phyloP scores from a whole-genome alignment of 2,113 vertebrate species.

The Jacana jacana region DNA sequence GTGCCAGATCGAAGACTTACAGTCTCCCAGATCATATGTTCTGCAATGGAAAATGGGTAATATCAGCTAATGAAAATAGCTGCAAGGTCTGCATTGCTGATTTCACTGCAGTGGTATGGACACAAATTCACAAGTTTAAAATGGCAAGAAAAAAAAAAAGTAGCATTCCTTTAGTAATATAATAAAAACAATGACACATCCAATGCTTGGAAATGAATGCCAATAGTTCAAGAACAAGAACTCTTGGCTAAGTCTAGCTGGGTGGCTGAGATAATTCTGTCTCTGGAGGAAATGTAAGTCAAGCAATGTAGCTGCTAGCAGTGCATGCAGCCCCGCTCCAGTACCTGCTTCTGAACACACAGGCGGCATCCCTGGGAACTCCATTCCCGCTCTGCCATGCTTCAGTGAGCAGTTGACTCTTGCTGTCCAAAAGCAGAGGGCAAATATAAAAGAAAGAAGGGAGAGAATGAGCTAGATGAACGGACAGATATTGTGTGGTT shows the following conservation, averaged over 20 bases:
- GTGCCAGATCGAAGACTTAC: not conserved
- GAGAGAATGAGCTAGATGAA: not conserved
- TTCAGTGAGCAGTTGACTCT: not conserved
- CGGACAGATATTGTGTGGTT: not conserved
- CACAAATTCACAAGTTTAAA: not conserved
- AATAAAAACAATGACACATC: not conserved
- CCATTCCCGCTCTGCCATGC: not conserved
- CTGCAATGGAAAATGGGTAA: not conserved
- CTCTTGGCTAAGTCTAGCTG: not conserved
- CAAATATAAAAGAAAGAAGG: not conserved
- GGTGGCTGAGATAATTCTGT: not conserved
- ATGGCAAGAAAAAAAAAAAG: not conserved
- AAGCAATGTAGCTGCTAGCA: not conserved
- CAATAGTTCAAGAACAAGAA: not conserved
- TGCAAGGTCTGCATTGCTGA: not conserved
- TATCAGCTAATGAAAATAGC: not conserved
- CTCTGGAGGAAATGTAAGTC: not conserved
- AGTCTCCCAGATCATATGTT: not conserved
- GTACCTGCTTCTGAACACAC: not conserved
- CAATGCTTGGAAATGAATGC: not conserved
- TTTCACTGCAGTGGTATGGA: not conserved
- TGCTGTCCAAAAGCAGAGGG: not conserved
- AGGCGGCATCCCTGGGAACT: not conserved
- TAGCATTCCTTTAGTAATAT: not conserved
- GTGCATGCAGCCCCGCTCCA: not conserved